Evolutionary conservation across 2,113 vertebrate species (phyloP), one percentile per base, ranked within the genome.

Genomic region (Burhinus oedicnemus): DNA sequence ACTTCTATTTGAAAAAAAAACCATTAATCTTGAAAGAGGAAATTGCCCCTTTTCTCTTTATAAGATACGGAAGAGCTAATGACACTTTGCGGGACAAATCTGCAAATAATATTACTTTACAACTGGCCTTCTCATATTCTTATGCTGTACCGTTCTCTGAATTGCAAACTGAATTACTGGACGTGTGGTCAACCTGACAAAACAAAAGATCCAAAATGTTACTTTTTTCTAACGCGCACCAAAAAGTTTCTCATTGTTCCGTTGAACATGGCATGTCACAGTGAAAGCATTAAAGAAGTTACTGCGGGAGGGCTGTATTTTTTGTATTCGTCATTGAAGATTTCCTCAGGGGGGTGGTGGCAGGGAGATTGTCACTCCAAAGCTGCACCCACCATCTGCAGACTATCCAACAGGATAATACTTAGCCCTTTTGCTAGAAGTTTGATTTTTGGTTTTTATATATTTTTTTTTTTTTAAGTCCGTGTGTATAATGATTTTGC

Each of bases 201-300:
- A 71, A 27, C 57, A 23, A 42, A 71, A 60, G 30, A 65, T 60
- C 9, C 22, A 15, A 55, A 45, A 45, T 27, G 20, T 17, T 52
- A 27, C 6, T 60, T 80, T 77, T 47, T 27, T 23, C 30, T 60
- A 15, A 38, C 1, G 0, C 9, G 11, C 72, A 34, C 40, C 20
- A 15, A 25, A 60, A 58, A 16, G 8, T 23, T 64, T 40, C 32
- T n/a, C 4, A 5, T 80, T 8, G 47, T 52, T 74, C 34, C 1
- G 0, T 26, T 29, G 8, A 11, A 36, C 0, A 4, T 17, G 51
- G 51, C 21, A 1, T 13, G 38, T 27, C 7, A 3, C 54, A 64
- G 38, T 3, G 30, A 45, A 45, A 75, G n/a, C 30, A 13, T 25
- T 27, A 42, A 27, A 6, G 19, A 26, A 65, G 26, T 21, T 69